Evolutionary conservation across 1,140 invertebrate species (phyloP).

Genomic region (Diorhabda sublineata): DNA sequence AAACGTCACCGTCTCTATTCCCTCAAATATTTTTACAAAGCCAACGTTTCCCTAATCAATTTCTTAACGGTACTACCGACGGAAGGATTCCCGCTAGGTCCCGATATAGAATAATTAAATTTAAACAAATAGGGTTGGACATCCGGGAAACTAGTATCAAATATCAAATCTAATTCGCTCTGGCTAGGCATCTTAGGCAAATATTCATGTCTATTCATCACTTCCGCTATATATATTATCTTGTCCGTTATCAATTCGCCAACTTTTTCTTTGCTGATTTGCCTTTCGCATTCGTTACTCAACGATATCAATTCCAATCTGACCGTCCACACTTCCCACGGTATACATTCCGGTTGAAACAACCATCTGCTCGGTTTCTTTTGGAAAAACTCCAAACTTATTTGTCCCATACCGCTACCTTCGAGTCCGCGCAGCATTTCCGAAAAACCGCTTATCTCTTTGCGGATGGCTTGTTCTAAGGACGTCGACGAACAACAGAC

Average conservation of each 20-base stretch:
- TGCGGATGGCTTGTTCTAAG: conserved; percentile 69
- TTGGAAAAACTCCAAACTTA: conserved; percentile 93
- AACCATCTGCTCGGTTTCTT: conserved; percentile 85
- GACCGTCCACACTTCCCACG: conserved; percentile 97
- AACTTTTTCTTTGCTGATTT: conserved; percentile 81
- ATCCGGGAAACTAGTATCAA: conserved; percentile 87
- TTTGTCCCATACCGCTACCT: conserved; percentile 72
- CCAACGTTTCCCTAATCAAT: conserved; percentile 81
- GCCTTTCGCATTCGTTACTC: conserved; percentile 82
- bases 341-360: conserved; percentile 83
- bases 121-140: conserved; percentile 95
- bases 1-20: too few species aligned
- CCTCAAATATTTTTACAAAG: conserved; percentile 53
- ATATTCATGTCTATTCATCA: conserved; percentile 93
- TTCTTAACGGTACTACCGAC: conserved; percentile 86
- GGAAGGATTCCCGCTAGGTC: conserved; percentile 65
- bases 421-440: conserved; percentile 76
- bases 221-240: conserved; percentile 88
- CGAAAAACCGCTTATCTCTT: conserved; percentile 81
- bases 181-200: conserved; percentile 92
- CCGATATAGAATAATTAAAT: conserved; percentile 70
- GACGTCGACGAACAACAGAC: conserved; percentile 84
- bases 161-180: conserved; percentile 87
- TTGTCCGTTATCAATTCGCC: conserved; percentile 90
- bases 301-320: conserved; percentile 82